Evolutionary conservation across 2,888 invertebrate species (phyloP), one percentile per base, ranked within the genome.

Genomic region (Phasia obesa): DNA sequence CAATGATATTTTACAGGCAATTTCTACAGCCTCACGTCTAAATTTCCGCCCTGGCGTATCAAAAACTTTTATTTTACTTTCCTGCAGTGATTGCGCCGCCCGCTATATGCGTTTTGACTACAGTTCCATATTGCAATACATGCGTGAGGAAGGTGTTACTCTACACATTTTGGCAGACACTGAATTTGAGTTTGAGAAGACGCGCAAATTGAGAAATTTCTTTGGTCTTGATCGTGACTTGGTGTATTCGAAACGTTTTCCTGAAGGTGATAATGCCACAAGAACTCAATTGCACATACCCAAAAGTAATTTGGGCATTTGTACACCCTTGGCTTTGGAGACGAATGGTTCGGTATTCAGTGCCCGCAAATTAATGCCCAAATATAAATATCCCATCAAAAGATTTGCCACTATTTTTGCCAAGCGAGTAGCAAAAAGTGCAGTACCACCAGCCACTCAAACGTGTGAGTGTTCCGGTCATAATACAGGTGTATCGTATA

Each of bases 41-140:
- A 94, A 95, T 78, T 97, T 96, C 93, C 93, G 97, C 38, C 94
- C 97, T 1, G 98, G 96, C 0, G 97, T 95, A 25, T 95, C 97
- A 0, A 95, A 96, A 89, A 95, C 95, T 3, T 94, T 98, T 84
- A 92, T 98, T 81, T 92, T 98, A 51, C 89, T 98, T 88, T 95
- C 97, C 0, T 98, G 97, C 91, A 94, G 95, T 13, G 93, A 93
- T 69, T 97, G 97, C 90, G 93, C 94, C 84, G 92, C 94, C 4
- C 90, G 92, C 49, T 92, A 93, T 85, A 95, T 96, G 94, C 93
- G 96, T 94, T 91, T 96, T 90, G 97, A 97, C 90, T 97, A 96
- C 89, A 94, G 96, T 2, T 96, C 96, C 27, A 93, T 97, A 77
- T 94, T 96, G 88, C 96, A 97, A 92, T 94, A 95, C 85, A 92